phyloP scores from a whole-genome alignment of 2,113 vertebrate species.

The Suncus etruscus region DNA sequence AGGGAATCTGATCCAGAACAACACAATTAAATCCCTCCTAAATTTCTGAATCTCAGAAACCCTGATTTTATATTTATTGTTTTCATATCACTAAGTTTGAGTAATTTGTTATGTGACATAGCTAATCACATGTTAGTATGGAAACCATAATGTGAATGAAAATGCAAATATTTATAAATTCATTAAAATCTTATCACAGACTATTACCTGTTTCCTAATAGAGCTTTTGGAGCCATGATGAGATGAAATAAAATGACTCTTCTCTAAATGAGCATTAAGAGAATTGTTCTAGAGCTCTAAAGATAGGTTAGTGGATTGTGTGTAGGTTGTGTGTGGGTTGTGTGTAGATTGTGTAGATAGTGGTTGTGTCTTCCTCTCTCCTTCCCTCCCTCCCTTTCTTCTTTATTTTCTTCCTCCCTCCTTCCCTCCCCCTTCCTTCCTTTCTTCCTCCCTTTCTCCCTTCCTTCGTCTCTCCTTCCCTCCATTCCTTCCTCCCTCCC shows the following conservation, averaged over 20 bases:
- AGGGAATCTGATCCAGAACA: background rate
- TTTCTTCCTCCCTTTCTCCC: no score
- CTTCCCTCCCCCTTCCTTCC: no score
- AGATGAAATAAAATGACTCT: slow-evolving; percentile 36
- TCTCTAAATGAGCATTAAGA: background rate
- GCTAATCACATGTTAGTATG: slow-evolving; percentile 22
- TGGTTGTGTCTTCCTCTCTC: no score
- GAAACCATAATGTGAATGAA: slow-evolving; percentile 10
- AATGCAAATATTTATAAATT: slow-evolving; percentile 48
- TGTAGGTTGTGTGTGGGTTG: no score
- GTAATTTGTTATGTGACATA: background rate
- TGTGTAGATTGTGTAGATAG: no score
- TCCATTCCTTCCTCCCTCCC: no score
- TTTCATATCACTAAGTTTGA: slow-evolving; percentile 20
- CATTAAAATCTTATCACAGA: background rate
- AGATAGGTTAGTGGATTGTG: no score
- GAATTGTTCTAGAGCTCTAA: background rate
- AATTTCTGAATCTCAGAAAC: slow-evolving; percentile 37
- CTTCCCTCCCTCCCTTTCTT: no score
- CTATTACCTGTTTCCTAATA: slow-evolving; percentile 22
- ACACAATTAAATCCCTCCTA: background rate
- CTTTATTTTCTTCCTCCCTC: no score
- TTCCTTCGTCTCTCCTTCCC: no score
- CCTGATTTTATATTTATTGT: background rate
- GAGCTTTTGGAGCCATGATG: background rate